These are phyloP conservation scores for Nestor notabilis DNA, from an alignment of 2,113 vertebrate genomes.

Conservation along the genomic window DNA sequence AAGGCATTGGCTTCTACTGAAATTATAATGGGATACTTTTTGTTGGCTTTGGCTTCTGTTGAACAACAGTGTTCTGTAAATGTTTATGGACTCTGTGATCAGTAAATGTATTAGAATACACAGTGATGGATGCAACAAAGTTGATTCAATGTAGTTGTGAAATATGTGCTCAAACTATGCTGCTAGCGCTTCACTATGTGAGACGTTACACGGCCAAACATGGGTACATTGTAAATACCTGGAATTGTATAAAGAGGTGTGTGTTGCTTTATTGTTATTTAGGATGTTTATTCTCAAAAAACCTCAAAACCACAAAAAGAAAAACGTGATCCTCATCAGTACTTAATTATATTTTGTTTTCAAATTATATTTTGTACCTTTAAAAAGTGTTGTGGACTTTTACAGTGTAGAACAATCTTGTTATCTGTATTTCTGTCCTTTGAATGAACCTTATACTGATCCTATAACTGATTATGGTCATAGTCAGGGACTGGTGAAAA, in stretches of 20 bases:
- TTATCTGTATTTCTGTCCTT: constrained; percentile 13
- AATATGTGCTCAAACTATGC: constrained; percentile 35
- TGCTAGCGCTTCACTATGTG: constrained; percentile 18
- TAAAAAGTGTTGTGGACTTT: background rate
- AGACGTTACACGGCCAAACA: constrained; percentile 5
- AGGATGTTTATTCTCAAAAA: constrained; percentile 19
- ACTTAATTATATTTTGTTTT: background rate
- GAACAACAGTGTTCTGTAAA: constrained; percentile 45
- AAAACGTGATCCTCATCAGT: background rate
- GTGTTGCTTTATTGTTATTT: constrained; percentile 15
- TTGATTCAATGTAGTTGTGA: constrained; percentile 53
- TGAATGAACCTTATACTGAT: background rate
- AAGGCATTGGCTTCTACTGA: constrained; percentile 48
- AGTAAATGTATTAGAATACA: constrained; percentile 30
- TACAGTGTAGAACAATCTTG: background rate
- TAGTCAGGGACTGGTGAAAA: background rate
- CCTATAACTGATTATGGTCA: background rate
- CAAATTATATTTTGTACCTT: background rate
- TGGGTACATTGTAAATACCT: constrained; percentile 68
- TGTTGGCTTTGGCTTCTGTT: constrained; percentile 41
- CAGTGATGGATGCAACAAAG: constrained; percentile 19
- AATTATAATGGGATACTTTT: constrained; percentile 39
- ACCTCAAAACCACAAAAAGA: background rate
- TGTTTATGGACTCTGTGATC: constrained; percentile 39
- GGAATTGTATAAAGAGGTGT: background rate